These are phyloP conservation scores for Buceros bicornis DNA, from an alignment of 2,797 vertebrate species.

Conservation along the genomic window DNA sequence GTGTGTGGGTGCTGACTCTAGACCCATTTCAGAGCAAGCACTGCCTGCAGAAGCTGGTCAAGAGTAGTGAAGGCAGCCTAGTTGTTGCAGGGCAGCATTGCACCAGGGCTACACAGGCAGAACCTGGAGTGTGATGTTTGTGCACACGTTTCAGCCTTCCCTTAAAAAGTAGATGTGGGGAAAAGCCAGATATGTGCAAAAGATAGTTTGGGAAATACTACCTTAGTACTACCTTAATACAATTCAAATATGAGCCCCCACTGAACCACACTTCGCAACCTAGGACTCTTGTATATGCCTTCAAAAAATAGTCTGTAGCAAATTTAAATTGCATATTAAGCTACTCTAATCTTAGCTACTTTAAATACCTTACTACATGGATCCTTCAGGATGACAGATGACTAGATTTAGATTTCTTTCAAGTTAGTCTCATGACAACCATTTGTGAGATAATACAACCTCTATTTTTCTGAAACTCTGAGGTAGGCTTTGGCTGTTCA, in stretches of 20 bases:
- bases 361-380: constrained; percentile 61
- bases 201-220: background rate
- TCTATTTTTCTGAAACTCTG: background rate
- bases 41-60: background rate
- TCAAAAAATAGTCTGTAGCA: constrained; percentile 1
- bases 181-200: background rate
- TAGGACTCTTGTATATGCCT: background rate
- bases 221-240: background rate
- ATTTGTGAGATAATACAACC: constrained; percentile 36
- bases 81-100: accelerated
- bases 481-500: background rate
- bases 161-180: background rate
- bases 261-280: background rate
- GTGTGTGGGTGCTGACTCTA: background rate
- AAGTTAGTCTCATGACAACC: constrained; percentile 42
- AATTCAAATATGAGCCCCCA: background rate
- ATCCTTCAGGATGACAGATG: constrained; percentile 41
- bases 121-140: accelerated
- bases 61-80: background rate
- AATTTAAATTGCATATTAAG: constrained; percentile 58
- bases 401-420: constrained; percentile 54
- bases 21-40: background rate
- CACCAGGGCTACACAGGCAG: background rate
- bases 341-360: constrained; percentile 37
- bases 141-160: background rate